phyloP scores from a whole-genome alignment of 2,113 vertebrate species.

The Irena cyanogastra region DNA sequence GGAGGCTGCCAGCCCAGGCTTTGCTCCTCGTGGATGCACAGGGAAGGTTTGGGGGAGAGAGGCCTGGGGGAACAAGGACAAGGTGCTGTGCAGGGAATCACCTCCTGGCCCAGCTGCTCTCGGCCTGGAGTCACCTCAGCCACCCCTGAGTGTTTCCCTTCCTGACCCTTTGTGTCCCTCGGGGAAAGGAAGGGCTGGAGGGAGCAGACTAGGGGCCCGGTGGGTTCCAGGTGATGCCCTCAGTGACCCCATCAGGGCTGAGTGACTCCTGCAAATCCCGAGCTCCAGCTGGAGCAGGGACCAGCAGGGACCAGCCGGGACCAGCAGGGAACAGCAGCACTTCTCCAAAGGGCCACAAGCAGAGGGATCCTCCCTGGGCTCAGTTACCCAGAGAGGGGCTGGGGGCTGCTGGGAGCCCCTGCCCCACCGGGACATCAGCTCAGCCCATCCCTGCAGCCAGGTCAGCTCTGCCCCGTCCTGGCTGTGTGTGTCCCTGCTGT shows the following conservation, averaged over 20 bases:
- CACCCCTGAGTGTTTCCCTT: not conserved
- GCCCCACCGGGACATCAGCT: rapidly evolving
- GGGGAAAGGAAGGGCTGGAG: not conserved
- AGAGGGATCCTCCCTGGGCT: not conserved
- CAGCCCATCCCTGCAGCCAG: not conserved
- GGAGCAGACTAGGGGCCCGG: rapidly evolving
- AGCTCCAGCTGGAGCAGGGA: too few species aligned
- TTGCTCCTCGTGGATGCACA: not conserved
- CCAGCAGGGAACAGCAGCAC: not conserved
- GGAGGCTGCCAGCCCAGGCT: not conserved
- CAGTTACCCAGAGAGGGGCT: not conserved
- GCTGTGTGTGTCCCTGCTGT: not conserved
- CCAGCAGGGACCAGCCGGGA: too few species aligned
- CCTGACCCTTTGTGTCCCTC: not conserved
- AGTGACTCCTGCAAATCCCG: too few species aligned
- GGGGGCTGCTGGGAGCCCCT: not conserved
- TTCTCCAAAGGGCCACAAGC: not conserved
- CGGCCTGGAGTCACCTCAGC: not conserved
- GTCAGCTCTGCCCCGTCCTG: not conserved
- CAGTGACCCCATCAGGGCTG: not conserved
- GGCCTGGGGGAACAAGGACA: not conserved
- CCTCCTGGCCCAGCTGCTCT: not conserved
- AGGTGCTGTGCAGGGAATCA: not conserved
- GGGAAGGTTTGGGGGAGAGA: not conserved
- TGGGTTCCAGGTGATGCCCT: not conserved